A percentile compares a stretch with the other conserved stretches of the same genome.
phyloP scores from a whole-genome alignment of 2,113 vertebrate species.

The Leucosticte australis region DNA sequence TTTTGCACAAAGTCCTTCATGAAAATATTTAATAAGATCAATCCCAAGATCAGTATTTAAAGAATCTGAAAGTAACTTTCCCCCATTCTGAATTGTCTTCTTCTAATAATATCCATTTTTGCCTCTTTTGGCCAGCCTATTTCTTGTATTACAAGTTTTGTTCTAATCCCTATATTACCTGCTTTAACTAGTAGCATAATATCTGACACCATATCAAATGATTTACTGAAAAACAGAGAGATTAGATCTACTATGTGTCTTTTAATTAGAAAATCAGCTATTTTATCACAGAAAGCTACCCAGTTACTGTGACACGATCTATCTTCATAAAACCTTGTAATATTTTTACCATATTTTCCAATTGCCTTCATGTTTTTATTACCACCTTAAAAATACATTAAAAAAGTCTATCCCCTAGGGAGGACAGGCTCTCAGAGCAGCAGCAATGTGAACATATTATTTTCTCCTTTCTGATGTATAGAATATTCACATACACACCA shows the following conservation, averaged over 20 bases:
- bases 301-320: not conserved
- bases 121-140: not conserved
- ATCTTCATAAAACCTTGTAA: not conserved
- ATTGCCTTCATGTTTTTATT: not conserved
- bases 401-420: not conserved
- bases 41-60: not conserved
- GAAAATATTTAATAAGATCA: not conserved
- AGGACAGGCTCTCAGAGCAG: not conserved
- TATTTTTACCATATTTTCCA: not conserved
- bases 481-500: not conserved
- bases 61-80: not conserved
- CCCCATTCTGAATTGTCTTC: not conserved
- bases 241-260: not conserved
- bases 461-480: not conserved
- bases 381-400: not conserved
- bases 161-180: not conserved
- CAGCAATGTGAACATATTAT: not conserved
- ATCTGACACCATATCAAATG: not conserved
- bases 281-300: not conserved
- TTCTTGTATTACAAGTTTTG: not conserved
- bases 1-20: not conserved
- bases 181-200: conserved; percentile 5
- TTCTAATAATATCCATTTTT: not conserved
- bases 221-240: not conserved
- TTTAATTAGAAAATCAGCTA: conserved; percentile 3